Evolutionary conservation across 1,140 invertebrate species (phyloP), one percentile per base, ranked within the genome.

Genomic region (Vanessa atalanta): DNA sequence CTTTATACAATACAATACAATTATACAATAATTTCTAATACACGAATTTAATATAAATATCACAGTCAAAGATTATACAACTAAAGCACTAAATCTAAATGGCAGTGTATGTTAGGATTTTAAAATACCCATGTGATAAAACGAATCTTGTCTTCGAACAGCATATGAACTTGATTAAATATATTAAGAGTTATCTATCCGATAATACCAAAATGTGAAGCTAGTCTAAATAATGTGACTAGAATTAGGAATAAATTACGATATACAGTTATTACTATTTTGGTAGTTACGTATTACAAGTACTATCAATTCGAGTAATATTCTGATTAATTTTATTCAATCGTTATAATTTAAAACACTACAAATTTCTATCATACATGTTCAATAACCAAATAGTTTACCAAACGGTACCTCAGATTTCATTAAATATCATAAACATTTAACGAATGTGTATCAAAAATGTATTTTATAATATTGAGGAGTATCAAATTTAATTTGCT

Each of bases 31-130:
- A 89, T 76, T 84, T 83, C 87, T 89, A 90, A 88, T 88, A 88
- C 88, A 89, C 85, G 80, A 90, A 86, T 92, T 88, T 90, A 88
- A 90, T 87, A 92, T 91, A 91, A 92, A 90, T 92, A 92, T 92
- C 90, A 92, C 90, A 92, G 90, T 92, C 90, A 90, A 90, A 89
- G 85, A 90, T 90, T 88, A 90, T 78, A 88, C 78, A 89, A 89
- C 89, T 91, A 91, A 88, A 83, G 76, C 79, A 70, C 79, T 84
- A 88, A 83, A 76, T 81, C 85, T 89, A 88, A 81, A 92, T 90
- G 90, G 90, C 90, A 92, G 90, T 90, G 86, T 85, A 72, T 69
- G 64, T 63, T n/a, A 16, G 66, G 55, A 68, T 61, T 31, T 12
- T 31, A 63, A 31, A 26, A 43, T 37, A 73, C 43, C 72, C 72